A percentile compares a stretch with the other conserved stretches of the same genome.
phyloP scores from a whole-genome alignment of 2,797 vertebrate genomes.

The Muraenolepis orangiensis region DNA sequence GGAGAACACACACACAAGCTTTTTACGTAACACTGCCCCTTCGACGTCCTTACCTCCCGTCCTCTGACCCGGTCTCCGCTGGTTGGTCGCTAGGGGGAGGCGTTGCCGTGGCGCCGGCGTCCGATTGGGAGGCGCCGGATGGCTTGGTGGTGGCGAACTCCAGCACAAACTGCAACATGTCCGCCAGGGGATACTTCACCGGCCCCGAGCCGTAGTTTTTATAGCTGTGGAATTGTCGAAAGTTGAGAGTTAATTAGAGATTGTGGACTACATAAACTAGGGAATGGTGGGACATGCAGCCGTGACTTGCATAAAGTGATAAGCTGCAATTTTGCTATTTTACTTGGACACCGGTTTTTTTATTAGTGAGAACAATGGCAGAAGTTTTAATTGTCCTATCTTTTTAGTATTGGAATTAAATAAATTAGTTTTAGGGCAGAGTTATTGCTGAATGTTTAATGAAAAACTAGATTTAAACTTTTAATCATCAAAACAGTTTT shows the following conservation, averaged over 20 bases:
- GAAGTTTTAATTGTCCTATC: neutral
- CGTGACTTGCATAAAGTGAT: too few species aligned
- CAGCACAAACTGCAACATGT: slow-evolving; percentile 91
- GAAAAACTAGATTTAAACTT: neutral
- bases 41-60: slow-evolving; percentile 65
- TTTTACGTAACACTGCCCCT: too few species aligned
- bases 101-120: slow-evolving; percentile 41
- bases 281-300: neutral
- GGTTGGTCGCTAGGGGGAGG: slow-evolving; percentile 11
- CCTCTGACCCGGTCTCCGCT: slow-evolving; percentile 52
- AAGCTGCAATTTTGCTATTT: neutral
- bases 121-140: slow-evolving; percentile 45
- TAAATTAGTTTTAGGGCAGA: neutral
- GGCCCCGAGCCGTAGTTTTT: slow-evolving; percentile 89
- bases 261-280: neutral
- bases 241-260: neutral
- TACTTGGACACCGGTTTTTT: neutral
- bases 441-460: neutral
- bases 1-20: too few species aligned
- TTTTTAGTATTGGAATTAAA: neutral
- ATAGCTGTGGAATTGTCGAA: slow-evolving; percentile 73
- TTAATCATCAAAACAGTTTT: neutral
- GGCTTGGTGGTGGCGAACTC: slow-evolving; percentile 86
- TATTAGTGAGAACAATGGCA: neutral
- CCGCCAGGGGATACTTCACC: slow-evolving; percentile 83